Percentiles rank a stretch among this genome's conserved stretches.
Conservation (phyloP, 2,797 vertebrate species). For the Lerista edwardsae region DNA sequence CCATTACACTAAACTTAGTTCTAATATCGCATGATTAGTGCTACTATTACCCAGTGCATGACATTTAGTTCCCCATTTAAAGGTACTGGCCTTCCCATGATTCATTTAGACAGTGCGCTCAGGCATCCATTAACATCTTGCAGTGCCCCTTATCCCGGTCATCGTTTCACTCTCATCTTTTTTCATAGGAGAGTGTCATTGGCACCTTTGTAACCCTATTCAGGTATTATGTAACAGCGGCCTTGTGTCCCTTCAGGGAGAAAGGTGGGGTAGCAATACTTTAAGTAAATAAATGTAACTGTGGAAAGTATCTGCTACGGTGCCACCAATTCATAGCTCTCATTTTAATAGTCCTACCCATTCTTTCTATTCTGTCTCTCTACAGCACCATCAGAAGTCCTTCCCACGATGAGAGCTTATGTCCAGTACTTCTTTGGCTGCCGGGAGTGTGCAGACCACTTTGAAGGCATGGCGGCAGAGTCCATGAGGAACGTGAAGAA, state of each 20-base stretch:
- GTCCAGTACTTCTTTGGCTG: slow-evolving; percentile 89
- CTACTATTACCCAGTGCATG: too few species aligned
- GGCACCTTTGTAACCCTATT: too few species aligned
- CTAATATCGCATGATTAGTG: too few species aligned
- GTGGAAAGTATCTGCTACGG: too few species aligned
- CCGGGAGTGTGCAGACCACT: slow-evolving; percentile 85
- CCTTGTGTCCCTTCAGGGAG: too few species aligned
- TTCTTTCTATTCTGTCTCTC: not conserved
- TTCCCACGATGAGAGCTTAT: slow-evolving; percentile 84
- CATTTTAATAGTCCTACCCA: not conserved
- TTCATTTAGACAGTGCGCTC: not conserved
- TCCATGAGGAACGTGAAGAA: slow-evolving; percentile 76
- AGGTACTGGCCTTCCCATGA: not conserved
- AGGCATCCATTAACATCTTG: not conserved
- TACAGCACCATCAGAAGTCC: slow-evolving; percentile 83
- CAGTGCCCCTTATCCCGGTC: not conserved
- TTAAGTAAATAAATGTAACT: too few species aligned
- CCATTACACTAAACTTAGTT: too few species aligned
- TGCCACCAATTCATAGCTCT: not conserved
- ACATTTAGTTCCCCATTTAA: too few species aligned
- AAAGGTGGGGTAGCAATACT: too few species aligned
- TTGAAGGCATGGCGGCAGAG: slow-evolving; percentile 86
- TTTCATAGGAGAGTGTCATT: too few species aligned
- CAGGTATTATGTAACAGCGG: too few species aligned
- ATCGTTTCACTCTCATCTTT: not conserved